Evolutionary conservation across 2,888 invertebrate species (phyloP).

Genomic region (Athrips mouffetella): DNA sequence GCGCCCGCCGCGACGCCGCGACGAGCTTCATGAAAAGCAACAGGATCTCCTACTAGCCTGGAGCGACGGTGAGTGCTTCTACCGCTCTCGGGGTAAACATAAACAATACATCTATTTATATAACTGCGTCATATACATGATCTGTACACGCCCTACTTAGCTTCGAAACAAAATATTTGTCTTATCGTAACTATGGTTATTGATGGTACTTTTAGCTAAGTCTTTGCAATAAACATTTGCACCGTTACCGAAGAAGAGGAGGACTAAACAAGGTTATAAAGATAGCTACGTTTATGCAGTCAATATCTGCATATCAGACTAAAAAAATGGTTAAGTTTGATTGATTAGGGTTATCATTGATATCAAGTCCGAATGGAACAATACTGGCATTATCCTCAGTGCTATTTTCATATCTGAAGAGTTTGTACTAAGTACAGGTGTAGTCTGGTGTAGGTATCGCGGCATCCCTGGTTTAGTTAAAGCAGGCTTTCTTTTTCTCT

Average conservation of each 20-base stretch:
- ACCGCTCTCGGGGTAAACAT: background rate
- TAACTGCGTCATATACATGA: background rate
- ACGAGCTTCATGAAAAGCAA: constrained; percentile 58
- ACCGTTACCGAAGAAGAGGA: too few relatives aligned
- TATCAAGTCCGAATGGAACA: constrained; percentile 11
- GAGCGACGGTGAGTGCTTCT: constrained; percentile 60
- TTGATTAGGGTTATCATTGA: constrained; percentile 7
- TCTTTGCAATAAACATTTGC: too few relatives aligned
- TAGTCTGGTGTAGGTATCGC: background rate
- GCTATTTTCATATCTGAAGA: background rate
- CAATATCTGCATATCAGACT: background rate
- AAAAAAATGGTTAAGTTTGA: background rate
- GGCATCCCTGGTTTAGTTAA: constrained; percentile 17
- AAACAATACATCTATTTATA: too few relatives aligned
- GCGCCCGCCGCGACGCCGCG: constrained; percentile 61
- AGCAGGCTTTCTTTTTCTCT: constrained; percentile 31
- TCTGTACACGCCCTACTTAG: background rate
- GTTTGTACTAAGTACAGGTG: background rate
- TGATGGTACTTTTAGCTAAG: too few relatives aligned
- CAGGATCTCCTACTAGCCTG: constrained; percentile 66
- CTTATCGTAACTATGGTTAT: too few relatives aligned
- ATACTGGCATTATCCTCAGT: background rate
- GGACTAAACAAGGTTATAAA: too few relatives aligned
- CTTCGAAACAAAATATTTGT: background rate
- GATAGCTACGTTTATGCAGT: too few relatives aligned